phyloP scores from a whole-genome alignment of 2,888 invertebrate genomes.

The Drosophila lacicola region DNA sequence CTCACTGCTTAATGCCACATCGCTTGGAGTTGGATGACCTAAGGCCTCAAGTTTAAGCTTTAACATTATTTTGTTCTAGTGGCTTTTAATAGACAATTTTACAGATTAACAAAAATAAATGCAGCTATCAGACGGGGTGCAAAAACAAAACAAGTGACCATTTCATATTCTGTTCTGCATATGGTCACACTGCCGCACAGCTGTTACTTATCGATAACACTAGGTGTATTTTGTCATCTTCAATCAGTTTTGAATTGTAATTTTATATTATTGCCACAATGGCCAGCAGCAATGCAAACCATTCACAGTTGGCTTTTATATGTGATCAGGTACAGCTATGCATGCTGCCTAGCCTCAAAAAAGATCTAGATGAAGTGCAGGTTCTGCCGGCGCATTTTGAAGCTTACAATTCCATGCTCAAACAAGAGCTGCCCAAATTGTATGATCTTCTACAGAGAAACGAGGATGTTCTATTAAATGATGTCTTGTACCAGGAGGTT shows the following conservation, averaged over 20 bases:
- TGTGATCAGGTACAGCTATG: conserved; percentile 65
- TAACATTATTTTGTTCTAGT: conserved; percentile 87
- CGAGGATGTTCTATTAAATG: conserved; percentile 20
- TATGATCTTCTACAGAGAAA: conserved; percentile 76
- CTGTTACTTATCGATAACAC: conserved; percentile 28
- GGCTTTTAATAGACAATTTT: conserved; percentile 33
- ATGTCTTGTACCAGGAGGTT: conserved; percentile 22
- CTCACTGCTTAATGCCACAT: conserved; percentile 90
- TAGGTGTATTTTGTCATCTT: background rate
- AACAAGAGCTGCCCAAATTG: conserved; percentile 72
- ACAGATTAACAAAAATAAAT: conserved; percentile 1
- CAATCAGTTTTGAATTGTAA: conserved; percentile 1
- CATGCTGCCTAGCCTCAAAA: conserved; percentile 72
- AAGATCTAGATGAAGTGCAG: conserved; percentile 75
- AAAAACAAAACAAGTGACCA: conserved; percentile 16
- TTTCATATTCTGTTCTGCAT: background rate
- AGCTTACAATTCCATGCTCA: conserved; percentile 62
- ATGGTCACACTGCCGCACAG: conserved; percentile 25
- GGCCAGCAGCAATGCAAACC: conserved; percentile 16
- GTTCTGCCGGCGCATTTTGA: conserved; percentile 71
- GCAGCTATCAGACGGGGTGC: background rate
- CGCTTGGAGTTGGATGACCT: conserved; percentile 90
- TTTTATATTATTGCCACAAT: conserved; percentile 16
- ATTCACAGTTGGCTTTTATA: conserved; percentile 32
- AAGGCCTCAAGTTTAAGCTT: conserved; percentile 91